Evolutionary conservation across 2,888 invertebrate genomes (phyloP).

Genomic region (Homarus gammarus): DNA sequence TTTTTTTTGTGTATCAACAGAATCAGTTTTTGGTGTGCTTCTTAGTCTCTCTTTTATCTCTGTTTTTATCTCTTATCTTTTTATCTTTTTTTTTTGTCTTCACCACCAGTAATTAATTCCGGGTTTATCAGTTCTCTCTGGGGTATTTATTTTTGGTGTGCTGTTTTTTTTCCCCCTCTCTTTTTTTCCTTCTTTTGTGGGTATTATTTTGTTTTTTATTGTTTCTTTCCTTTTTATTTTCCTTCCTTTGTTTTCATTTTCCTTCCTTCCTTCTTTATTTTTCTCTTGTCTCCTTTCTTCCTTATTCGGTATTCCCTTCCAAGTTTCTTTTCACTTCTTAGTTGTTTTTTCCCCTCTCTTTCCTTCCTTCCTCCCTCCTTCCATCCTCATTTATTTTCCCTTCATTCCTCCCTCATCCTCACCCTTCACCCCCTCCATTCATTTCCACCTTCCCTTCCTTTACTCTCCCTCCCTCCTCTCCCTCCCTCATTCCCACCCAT

Average conservation of each 20-base stretch:
- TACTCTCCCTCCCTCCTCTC: neutral
- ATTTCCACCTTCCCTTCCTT: neutral
- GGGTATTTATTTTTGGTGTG: no score
- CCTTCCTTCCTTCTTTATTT: no score
- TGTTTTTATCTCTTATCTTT: neutral
- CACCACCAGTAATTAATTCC: neutral
- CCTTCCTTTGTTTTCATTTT: neutral
- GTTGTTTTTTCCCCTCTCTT: neutral
- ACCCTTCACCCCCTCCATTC: neutral
- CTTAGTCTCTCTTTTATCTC: neutral
- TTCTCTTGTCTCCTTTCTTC: no score
- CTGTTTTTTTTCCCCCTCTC: no score
- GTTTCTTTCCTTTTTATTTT: no score
- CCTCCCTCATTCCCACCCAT: neutral
- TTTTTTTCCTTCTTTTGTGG: no score
- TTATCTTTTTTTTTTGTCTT: neutral
- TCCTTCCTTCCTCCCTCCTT: neutral
- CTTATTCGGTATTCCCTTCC: no score
- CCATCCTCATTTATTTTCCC: no score
- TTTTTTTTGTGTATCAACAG: neutral
- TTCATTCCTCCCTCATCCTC: no score
- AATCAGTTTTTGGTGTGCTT: neutral
- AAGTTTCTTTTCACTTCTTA: no score
- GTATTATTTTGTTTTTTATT: neutral
- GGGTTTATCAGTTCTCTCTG: neutral